Evolutionary conservation across 2,113 vertebrate species (phyloP), one percentile per base, ranked within the genome.

Genomic region (Stigmatopora nigra): DNA sequence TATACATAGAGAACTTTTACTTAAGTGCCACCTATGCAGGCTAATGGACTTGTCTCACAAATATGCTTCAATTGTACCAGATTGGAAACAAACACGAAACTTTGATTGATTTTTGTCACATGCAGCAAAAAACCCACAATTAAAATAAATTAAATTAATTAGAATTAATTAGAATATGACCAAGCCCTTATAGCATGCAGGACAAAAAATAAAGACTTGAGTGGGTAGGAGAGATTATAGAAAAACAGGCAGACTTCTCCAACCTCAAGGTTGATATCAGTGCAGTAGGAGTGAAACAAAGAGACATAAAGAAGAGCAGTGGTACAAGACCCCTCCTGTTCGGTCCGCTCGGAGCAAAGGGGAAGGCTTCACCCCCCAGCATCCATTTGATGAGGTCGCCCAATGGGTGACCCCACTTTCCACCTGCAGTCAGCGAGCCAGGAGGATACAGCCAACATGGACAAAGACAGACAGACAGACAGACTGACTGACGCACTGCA

Each of bases 401-500:
- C 83, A 71, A 71, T 47, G 77, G 75, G 74, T 79, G 83, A 83
- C 81, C 84, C 63, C 72, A 72, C 68, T 76, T 60, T 73, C 70
- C 73, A 81, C 82, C 63, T 78, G 75, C 81, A 68, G 81, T 83
- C 88, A 81, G 75, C 75, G 78, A 71, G 79, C 78, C 73, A 71
- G 80, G 86, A 44, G 69, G 82, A 86, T 73, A 86, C 74, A 81
- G 77, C 78, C 79, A 41, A 84, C 77, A 79, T 8, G 82, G 82
- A 88, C 84, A 89, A 69, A 89, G 84, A 91, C 81, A 87, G 79
- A 88, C 84, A 61, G 22, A 56, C 53, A 88, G 81, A 86, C 84
- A 84, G 83, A 89, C 84, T n/a, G n/a, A 89, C 67, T 81, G 82
- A 88, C 31, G 84, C 87, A 88, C 89, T 91, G 90, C 74, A 92